phyloP scores from a whole-genome alignment of 2,113 vertebrate species.

The Tenebrosternarchus preto region DNA sequence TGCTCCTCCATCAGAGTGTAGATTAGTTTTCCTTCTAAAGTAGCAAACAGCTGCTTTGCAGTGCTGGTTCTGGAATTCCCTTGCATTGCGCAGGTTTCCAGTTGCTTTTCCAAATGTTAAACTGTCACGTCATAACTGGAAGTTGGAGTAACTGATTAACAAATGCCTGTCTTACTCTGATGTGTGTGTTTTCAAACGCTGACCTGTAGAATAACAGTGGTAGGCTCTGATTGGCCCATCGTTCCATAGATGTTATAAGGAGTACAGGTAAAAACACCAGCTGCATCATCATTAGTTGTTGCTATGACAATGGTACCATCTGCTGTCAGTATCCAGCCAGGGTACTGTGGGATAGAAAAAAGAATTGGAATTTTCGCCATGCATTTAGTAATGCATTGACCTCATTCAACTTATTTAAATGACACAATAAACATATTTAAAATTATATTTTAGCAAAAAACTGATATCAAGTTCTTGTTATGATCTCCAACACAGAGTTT shows the following conservation, averaged over 20 bases:
- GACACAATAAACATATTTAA: too few species aligned
- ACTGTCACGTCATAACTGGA: too few species aligned
- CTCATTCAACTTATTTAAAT: not conserved
- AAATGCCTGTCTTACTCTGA: too few species aligned
- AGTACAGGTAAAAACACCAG: conserved; percentile 84
- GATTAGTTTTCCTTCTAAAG: not conserved
- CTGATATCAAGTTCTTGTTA: not conserved
- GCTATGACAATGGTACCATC: conserved; percentile 84
- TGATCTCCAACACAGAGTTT: not conserved
- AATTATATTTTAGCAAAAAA: not conserved
- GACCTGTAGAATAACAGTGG: conserved; percentile 85
- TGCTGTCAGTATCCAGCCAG: conserved; percentile 82
- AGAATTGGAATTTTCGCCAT: not conserved
- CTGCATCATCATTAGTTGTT: conserved; percentile 83
- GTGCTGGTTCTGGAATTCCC: too few species aligned
- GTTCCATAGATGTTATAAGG: conserved; percentile 91
- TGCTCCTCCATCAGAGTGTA: not conserved
- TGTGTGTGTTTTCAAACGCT: too few species aligned
- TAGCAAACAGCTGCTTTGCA: too few species aligned
- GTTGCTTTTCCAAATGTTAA: too few species aligned
- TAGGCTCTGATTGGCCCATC: conserved; percentile 79
- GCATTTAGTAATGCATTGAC: not conserved
- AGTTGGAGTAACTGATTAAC: too few species aligned
- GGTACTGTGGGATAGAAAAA: conserved; percentile 75
- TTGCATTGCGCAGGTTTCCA: too few species aligned